phyloP scores from a whole-genome alignment of 2,888 invertebrate genomes.

The Gymnocheta viridis region DNA sequence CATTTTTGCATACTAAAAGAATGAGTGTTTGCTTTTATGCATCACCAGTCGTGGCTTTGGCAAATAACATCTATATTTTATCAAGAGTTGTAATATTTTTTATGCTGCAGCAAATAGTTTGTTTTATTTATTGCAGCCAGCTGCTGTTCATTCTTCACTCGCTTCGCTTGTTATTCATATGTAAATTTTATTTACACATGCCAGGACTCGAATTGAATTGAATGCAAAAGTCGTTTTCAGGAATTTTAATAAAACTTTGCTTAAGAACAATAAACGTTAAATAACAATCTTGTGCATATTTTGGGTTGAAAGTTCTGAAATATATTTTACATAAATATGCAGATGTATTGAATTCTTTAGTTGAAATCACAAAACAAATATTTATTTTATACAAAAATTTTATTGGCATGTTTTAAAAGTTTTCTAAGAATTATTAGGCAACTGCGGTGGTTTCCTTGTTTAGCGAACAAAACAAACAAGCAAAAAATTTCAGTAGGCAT shows the following conservation, averaged over 20 bases:
- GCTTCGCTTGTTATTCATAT: slow-evolving; percentile 37
- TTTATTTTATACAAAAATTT: not conserved
- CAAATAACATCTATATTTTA: slow-evolving; percentile 22
- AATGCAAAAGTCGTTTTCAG: not conserved
- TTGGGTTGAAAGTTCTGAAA: not conserved
- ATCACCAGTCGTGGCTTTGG: not conserved
- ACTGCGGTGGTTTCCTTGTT: no score
- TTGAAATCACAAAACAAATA: not conserved
- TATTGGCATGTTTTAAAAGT: not conserved
- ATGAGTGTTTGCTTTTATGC: slow-evolving; percentile 6
- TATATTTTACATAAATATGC: not conserved
- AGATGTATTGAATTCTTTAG: not conserved
- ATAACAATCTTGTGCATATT: not conserved
- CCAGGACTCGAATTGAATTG: not conserved
- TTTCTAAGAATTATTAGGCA: not conserved
- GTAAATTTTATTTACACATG: slow-evolving; percentile 53
- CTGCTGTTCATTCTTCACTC: not conserved
- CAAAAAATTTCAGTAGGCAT: no score
- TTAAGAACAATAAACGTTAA: not conserved
- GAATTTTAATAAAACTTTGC: slow-evolving; percentile 16
- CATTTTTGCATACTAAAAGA: not conserved
- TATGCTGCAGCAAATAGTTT: not conserved
- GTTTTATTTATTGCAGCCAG: slow-evolving; percentile 2
- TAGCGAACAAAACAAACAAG: no score
- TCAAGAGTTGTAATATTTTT: not conserved